These are phyloP conservation scores for Todiramphus saurophagus DNA, from an alignment of 2,113 vertebrate species.

Conservation along the genomic window DNA sequence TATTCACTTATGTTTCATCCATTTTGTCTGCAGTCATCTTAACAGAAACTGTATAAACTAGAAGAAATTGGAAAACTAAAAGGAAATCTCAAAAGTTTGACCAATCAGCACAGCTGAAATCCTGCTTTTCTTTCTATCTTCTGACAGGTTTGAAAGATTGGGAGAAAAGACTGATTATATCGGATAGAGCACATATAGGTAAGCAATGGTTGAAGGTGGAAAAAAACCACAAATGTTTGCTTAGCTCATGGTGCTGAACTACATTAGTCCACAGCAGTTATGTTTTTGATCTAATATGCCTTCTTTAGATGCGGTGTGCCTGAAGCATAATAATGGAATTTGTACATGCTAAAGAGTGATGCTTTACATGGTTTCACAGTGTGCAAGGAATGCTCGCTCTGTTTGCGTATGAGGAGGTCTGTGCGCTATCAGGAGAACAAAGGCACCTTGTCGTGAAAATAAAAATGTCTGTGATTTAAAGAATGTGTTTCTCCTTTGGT, in stretches of 20 bases:
- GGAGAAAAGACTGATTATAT: constrained; percentile 96
- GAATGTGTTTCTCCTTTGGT: neutral
- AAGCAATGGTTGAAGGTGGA: neutral
- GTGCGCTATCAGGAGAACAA: neutral
- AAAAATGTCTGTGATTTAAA: neutral
- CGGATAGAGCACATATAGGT: constrained; percentile 97
- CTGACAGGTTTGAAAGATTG: constrained; percentile 91
- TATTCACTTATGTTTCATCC: neutral
- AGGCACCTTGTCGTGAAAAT: neutral
- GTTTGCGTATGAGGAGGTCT: neutral
- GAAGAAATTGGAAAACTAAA: neutral
- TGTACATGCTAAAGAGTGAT: neutral
- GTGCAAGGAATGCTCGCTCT: neutral
- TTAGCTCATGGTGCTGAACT: neutral
- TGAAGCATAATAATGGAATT: neutral
- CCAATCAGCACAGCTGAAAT: neutral
- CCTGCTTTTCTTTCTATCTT: neutral
- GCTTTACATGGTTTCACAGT: neutral
- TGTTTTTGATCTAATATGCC: neutral
- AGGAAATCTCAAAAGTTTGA: neutral
- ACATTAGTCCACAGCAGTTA: neutral
- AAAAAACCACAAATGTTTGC: neutral
- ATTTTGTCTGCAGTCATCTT: neutral
- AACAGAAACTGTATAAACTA: neutral
- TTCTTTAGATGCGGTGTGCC: neutral